Evolutionary conservation across 1,140 invertebrate genomes (phyloP), one percentile per base, ranked within the genome.

Genomic region (Euglossa dilemma): DNA sequence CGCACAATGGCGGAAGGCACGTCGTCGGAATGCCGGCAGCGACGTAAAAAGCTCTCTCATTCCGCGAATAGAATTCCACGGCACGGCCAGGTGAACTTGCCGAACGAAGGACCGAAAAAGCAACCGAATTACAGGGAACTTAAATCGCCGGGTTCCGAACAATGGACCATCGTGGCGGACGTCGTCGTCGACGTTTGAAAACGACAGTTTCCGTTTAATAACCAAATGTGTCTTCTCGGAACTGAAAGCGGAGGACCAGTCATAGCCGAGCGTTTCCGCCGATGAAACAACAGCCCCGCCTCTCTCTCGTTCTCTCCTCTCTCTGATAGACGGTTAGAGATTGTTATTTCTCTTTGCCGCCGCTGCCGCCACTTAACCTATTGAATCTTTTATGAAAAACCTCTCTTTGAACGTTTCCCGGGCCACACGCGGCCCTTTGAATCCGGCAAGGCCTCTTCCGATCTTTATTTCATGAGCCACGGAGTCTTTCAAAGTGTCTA

Each of bases 331-430:
- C 45, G 18, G 74, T 36, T 64, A 20, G 18, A 28, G 64, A 76
- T 36, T 76, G 25, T 52, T 76, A 76, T 64, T 76, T 76, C 59
- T 63, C 57, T 63, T 64, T 76, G 45, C 74, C 12, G 6, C 9
- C 28, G 1, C 25, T 52, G 47, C 45, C 20, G 9, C 50, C 74
- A 50, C 59, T 76, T 64, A 76, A 76, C 59, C 25, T 18, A 76
- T 64, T 50, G 45, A 63, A 63, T n/a, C 6, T 52, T 63, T 61
- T 16, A 75, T 36, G 59, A 64, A 50, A 63, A 64, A 36, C 11
- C 59, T 16, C 14, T 18, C 23, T 76, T 64, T 50, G 59, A 50
- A 50, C 59, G 18, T 36, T n/a, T 45, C 54, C 14, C 14, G 6
- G 7, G 12, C 8, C n/a, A 14, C 2, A 25, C 52, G 23, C 23